phyloP scores from a whole-genome alignment of 1,140 invertebrate species.

The Octopus bimaculoides region DNA sequence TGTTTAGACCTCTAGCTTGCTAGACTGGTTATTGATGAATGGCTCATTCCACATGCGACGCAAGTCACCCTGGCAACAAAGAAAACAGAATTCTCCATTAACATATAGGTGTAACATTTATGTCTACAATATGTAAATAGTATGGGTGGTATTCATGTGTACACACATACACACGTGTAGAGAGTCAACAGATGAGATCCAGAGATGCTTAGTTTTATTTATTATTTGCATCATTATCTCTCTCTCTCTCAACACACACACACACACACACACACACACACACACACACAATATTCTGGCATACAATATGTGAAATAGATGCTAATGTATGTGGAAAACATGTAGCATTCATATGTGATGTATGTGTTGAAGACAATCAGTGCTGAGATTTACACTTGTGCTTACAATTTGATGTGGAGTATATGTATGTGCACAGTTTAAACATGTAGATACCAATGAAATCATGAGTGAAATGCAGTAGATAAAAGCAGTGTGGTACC shows the following conservation, averaged over 20 bases:
- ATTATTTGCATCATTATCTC: background rate
- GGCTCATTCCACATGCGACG: conserved; percentile 97
- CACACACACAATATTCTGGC: too few relatives aligned
- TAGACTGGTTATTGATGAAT: conserved; percentile 59
- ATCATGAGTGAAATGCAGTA: background rate
- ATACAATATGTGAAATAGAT: background rate
- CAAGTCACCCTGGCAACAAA: conserved; percentile 78
- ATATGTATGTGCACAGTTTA: background rate
- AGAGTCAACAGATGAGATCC: background rate
- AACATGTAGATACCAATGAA: background rate
- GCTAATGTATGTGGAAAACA: background rate
- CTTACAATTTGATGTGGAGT: background rate
- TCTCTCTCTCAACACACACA: background rate
- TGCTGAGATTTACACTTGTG: background rate
- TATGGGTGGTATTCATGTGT: background rate
- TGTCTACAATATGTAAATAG: background rate
- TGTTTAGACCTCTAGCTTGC: conserved; percentile 6
- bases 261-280: too few relatives aligned
- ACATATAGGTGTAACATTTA: background rate
- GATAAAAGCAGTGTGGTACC: conserved; percentile 12
- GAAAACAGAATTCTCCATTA: background rate
- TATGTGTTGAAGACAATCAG: background rate
- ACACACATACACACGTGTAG: background rate
- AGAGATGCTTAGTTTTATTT: background rate
- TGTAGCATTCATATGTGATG: background rate